Evolutionary conservation across 2,888 invertebrate species (phyloP).

Genomic region (Tribolium freemani): DNA sequence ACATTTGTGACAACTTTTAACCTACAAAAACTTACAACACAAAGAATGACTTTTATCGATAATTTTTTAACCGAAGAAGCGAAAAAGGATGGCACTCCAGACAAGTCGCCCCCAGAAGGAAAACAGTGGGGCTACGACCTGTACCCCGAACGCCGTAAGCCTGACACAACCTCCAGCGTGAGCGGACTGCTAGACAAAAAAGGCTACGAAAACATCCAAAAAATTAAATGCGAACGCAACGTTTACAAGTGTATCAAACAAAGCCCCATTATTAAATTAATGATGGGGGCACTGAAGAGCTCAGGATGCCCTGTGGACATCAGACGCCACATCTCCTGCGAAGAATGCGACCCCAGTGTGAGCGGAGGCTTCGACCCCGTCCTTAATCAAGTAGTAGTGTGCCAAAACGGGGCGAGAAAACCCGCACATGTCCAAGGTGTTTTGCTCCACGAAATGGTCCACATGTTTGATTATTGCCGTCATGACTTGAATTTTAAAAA

Average conservation of each 20-base stretch:
- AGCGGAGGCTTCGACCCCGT: conserved; percentile 93
- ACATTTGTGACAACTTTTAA: neutral
- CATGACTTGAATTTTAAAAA: conserved; percentile 91
- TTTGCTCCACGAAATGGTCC: conserved; percentile 93
- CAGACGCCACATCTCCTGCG: conserved; percentile 91
- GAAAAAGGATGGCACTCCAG: neutral
- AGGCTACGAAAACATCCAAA: conserved; percentile 79
- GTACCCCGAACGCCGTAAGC: conserved; percentile 86
- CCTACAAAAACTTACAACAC: neutral
- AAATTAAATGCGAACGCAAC: conserved; percentile 84
- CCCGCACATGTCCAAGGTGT: conserved; percentile 84
- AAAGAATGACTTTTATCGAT: conserved; percentile 22
- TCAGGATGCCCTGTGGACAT: conserved; percentile 88
- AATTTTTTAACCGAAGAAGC: neutral
- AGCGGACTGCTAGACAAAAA: conserved; percentile 75
- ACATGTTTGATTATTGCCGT: conserved; percentile 95
- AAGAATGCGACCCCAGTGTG: conserved; percentile 86
- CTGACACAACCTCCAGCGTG: conserved; percentile 68
- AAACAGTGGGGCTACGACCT: conserved; percentile 82
- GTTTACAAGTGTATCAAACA: conserved; percentile 82
- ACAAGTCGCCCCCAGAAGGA: neutral
- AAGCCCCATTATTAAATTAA: conserved; percentile 85
- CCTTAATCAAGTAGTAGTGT: conserved; percentile 90
- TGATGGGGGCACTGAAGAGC: conserved; percentile 86
- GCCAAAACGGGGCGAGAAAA: conserved; percentile 84